Conservation (phyloP, 2,888 invertebrate species). For the Cosmorhoe ocellata region DNA sequence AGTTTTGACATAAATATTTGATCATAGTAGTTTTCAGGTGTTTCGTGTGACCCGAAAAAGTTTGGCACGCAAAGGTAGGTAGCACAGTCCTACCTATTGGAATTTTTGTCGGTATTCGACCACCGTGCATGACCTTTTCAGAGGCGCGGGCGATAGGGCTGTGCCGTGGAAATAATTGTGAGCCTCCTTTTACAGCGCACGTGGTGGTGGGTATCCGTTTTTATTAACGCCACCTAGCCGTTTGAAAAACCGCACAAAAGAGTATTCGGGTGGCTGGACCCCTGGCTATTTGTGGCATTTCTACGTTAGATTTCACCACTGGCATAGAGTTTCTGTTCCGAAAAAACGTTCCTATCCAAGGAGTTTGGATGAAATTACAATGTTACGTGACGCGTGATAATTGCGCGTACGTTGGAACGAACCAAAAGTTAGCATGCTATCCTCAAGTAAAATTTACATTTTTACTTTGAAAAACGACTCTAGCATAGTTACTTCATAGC, state of each 20-base stretch:
- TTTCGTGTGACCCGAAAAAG: constrained; percentile 71
- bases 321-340: constrained; percentile 6
- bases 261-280: constrained; percentile 43
- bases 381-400: constrained; percentile 5
- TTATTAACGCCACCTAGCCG: constrained; percentile 50
- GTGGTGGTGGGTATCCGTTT: constrained; percentile 50
- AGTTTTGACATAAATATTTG: constrained; percentile 54
- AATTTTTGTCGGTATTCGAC: constrained; percentile 58
- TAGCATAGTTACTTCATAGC: too few species aligned
- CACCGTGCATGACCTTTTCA: constrained; percentile 51
- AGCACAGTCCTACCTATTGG: constrained; percentile 57
- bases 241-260: constrained; percentile 50
- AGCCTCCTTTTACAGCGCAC: constrained; percentile 50
- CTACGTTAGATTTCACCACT: constrained; percentile 21
- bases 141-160: constrained; percentile 44
- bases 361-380: constrained; percentile 11
- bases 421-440: neutral
- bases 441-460: neutral
- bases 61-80: constrained; percentile 61
- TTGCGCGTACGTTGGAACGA: neutral
- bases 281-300: constrained; percentile 34
- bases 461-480: too few species aligned
- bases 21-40: constrained; percentile 53
- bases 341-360: constrained; percentile 6
- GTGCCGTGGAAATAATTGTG: constrained; percentile 55